Conservation (phyloP, 1,140 invertebrate species). For the Pantala flavescens region DNA sequence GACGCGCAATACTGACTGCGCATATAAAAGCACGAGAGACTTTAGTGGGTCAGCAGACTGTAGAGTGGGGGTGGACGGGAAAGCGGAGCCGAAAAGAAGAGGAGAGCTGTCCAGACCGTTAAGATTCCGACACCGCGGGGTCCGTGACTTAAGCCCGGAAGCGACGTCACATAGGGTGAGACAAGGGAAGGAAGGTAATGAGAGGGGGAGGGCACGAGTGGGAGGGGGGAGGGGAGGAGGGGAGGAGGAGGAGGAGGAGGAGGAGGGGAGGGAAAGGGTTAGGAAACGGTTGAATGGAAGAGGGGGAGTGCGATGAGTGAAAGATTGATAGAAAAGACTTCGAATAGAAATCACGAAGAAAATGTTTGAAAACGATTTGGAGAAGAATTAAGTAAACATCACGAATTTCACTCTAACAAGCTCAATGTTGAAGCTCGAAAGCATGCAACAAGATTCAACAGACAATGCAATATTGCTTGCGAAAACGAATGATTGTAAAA, state of each 20-base stretch:
- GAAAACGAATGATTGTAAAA: no score
- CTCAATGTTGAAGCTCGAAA: no score
- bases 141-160: neutral
- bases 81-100: neutral
- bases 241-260: neutral
- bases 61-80: no score
- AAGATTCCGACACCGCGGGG: neutral
- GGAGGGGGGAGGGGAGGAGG: neutral
- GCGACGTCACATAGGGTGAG: neutral
- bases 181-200: neutral
- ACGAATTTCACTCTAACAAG: no score
- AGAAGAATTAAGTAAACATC: neutral
- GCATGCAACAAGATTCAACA: no score
- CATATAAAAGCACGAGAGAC: no score
- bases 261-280: neutral
- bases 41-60: no score
- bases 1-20: no score
- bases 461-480: no score
- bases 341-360: neutral
- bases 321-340: neutral
- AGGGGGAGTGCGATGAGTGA: neutral
- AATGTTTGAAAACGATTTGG: neutral
- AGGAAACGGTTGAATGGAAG: conserved; percentile 2
- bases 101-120: neutral
- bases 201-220: neutral